Evolutionary conservation across 2,797 vertebrate species (phyloP), one percentile per base, ranked within the genome.

Genomic region (Pelochelys cantorii): DNA sequence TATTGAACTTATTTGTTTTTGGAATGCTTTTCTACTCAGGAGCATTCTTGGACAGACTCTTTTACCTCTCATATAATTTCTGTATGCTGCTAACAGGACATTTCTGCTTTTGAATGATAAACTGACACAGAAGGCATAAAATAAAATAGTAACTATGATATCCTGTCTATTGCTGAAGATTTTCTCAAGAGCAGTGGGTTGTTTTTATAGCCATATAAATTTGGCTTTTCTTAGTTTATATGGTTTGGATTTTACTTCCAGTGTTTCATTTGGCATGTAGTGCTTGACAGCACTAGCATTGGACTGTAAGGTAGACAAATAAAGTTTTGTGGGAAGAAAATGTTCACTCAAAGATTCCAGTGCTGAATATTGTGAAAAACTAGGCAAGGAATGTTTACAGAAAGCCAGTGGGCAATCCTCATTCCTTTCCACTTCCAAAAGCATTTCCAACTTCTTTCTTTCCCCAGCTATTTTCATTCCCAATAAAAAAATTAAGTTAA

Each of bases 321-420:
- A 85, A 92, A 94, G 92, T 93, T 94, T 80, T 88, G 79, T 93
- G 83, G 91, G 94, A 88, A 97, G 94, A 95, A 97, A 97, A 96
- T 71, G 86, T 95, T 96, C 88, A 15, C 87, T 95, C 86, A 90
- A 89, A 95, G 93, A 96, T 96, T 97, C 92, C 65, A 0, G 57
- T 93, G 84, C 74, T 97, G 93, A 97, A 96, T 93, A 95, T 56
- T 97, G 89, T 80, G 95, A 92, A 97, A 97, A 95, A 48, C 34
- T 48, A 84, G 48, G 84, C 83, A 93, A 95, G 79, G 84, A 89
- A 85, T 83, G 87, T 84, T 93, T 83, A 80, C 90, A 85, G 48
- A 10, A 37, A 96, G 85, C 75, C 88, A 71, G 59, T 18, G n/a
- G 81, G 81, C 34, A 93, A 88, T 86, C 85, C 87, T 94, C 54